Evolutionary conservation across 2,797 vertebrate genomes (phyloP).

Genomic region (Argya squamiceps): DNA sequence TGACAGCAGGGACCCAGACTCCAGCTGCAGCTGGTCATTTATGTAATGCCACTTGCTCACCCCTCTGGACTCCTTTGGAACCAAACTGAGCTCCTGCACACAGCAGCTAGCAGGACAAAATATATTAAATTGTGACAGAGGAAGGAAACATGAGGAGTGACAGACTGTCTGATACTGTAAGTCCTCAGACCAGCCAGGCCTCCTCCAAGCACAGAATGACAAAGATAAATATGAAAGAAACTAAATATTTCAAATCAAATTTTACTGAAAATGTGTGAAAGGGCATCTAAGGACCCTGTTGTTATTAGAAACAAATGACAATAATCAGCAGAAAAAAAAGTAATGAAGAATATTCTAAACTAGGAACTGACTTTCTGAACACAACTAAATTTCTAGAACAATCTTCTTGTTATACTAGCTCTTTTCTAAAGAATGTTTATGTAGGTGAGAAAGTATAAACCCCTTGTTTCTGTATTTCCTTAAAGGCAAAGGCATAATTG

Average conservation of each 20-base stretch:
- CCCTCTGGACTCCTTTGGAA: background rate
- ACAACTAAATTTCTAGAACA: background rate
- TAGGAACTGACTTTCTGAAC: background rate
- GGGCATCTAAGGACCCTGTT: background rate
- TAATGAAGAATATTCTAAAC: background rate
- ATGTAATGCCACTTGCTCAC: background rate
- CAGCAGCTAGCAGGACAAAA: background rate
- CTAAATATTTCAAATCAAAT: background rate
- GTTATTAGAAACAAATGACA: background rate
- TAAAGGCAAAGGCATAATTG: slow-evolving; percentile 7
- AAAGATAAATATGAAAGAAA: background rate
- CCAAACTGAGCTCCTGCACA: background rate
- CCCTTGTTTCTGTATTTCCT: background rate
- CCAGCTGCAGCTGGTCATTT: background rate
- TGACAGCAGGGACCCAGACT: background rate
- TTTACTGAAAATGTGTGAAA: background rate
- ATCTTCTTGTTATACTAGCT: background rate
- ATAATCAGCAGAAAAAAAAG: background rate
- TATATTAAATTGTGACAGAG: background rate
- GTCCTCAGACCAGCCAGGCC: background rate
- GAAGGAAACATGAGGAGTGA: background rate
- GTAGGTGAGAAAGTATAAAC: background rate
- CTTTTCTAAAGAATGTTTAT: background rate
- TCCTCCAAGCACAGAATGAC: background rate
- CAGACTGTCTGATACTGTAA: background rate